Percentiles rank a stretch among this genome's conserved stretches.
These are phyloP conservation scores for Platysteira castanea DNA, from an alignment of 2,113 vertebrate species.

Conservation along the genomic window DNA sequence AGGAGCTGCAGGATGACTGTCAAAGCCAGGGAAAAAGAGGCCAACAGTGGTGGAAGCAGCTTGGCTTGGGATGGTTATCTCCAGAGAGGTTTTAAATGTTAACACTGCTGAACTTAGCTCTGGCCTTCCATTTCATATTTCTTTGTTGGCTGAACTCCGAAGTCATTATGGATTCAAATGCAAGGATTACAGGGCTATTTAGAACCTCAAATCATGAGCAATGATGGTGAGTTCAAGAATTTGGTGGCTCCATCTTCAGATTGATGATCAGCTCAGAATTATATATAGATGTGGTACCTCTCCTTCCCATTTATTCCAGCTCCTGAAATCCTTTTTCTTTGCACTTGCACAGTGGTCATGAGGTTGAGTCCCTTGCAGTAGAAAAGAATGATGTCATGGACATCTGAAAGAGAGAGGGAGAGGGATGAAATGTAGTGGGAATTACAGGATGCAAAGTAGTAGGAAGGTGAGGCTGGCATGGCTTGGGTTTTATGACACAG, in stretches of 20 bases:
- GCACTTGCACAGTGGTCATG: neutral
- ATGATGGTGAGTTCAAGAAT: neutral
- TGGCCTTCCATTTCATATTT: neutral
- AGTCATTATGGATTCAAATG: neutral
- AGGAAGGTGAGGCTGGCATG: neutral
- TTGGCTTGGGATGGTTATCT: neutral
- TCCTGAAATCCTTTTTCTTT: neutral
- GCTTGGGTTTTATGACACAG: neutral
- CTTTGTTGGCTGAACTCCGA: neutral
- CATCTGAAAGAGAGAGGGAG: neutral
- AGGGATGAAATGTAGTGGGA: neutral
- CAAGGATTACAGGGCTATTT: neutral
- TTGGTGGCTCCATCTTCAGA: neutral
- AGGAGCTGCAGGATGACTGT: neutral
- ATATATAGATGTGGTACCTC: neutral
- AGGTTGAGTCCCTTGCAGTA: neutral
- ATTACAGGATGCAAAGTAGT: neutral
- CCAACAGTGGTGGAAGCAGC: neutral
- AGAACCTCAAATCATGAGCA: neutral
- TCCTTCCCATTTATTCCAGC: slow-evolving; percentile 18
- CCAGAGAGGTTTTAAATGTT: neutral
- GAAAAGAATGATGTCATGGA: slow-evolving; percentile 8
- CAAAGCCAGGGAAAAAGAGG: neutral
- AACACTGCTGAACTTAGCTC: neutral
- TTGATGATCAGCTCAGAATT: slow-evolving; percentile 3